These are phyloP conservation scores for Rostratula benghalensis DNA, from an alignment of 2,113 vertebrate species.

Conservation along the genomic window DNA sequence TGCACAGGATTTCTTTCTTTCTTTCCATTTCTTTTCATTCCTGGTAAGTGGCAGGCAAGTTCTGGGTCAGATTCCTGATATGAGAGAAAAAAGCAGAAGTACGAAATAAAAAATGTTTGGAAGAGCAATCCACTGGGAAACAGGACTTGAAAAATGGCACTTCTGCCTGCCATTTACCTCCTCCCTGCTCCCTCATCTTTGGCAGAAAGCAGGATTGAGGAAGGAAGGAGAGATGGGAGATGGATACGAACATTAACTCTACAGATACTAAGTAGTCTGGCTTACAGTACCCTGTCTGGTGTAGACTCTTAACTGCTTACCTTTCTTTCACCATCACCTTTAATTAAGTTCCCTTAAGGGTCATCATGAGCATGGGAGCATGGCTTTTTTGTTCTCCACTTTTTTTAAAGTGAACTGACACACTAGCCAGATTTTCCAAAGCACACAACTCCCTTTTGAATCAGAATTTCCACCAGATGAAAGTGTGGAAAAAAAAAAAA, in stretches of 20 bases:
- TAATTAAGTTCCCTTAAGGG: constrained; percentile 51
- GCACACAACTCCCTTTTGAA: background rate
- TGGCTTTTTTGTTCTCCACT: constrained; percentile 2
- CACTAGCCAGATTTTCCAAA: constrained; percentile 12
- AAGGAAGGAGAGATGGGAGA: background rate
- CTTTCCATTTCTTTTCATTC: background rate
- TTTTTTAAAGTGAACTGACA: constrained; percentile 15
- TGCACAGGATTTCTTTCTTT: background rate
- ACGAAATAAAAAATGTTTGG: background rate
- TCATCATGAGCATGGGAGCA: background rate
- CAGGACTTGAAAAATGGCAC: background rate
- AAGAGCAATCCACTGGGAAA: background rate
- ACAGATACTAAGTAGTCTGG: background rate
- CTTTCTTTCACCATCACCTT: background rate
- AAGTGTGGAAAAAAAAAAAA: background rate
- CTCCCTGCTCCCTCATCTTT: background rate
- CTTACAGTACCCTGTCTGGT: background rate
- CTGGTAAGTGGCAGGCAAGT: background rate
- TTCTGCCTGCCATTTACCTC: background rate
- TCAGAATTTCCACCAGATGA: constrained; percentile 62
- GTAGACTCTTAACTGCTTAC: background rate
- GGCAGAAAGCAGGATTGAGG: background rate
- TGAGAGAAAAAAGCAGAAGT: background rate
- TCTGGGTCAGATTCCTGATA: background rate
- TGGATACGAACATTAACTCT: background rate